Base-by-base conservation (phyloP, 92 coral and sea anemone species). In the Heteractis magnifica region DNA sequence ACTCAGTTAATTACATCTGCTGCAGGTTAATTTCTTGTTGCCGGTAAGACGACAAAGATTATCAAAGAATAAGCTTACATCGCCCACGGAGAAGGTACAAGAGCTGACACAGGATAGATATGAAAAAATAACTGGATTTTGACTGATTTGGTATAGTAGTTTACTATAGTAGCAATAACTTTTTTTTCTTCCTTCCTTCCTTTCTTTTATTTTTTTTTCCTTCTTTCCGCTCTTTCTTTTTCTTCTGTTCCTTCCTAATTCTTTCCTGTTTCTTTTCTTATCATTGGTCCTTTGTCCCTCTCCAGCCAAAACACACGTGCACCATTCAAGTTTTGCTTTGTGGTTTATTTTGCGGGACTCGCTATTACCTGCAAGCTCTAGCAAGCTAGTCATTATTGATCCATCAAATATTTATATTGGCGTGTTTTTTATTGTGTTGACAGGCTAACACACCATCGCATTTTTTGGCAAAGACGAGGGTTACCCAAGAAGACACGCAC, bases 361-460 rank as follows among this genome's bases (percentile, higher is more conserved):
- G 49, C 73, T 68, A 62, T 62, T 8, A 20, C 44, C 73, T 26
- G 73, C 73, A 68, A 68, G 44, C 12, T 26, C 73, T 62, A 34
- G 44, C 44, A 34, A 34, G 14, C 73, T 20, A 65, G 6, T 68
- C 14, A 68, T 62, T n/a, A 18, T 18, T 18, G 8, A 18, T 18
- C 26, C 79, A 76, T 76, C 6, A 76, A 76, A 76, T 76, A 76
- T 76, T 76, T 21, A 76, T 76, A 9, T 14, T 76, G 13, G 79
- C 79, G 79, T 75, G 79, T 6, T 14, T 75, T 52, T 52, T 16
- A 6, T 52, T 13, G 19, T 71, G 19, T 76, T 10, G 41, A n/a
- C 9, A 13, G 77, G 77, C 77, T 65, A 10, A 58, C 16, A 26
- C 73, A 68, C 23, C 49, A 68, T 68, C 73, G 23, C 73, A 68